phyloP scores from a whole-genome alignment of 2,888 invertebrate species.

The Drosophila pullipes region DNA sequence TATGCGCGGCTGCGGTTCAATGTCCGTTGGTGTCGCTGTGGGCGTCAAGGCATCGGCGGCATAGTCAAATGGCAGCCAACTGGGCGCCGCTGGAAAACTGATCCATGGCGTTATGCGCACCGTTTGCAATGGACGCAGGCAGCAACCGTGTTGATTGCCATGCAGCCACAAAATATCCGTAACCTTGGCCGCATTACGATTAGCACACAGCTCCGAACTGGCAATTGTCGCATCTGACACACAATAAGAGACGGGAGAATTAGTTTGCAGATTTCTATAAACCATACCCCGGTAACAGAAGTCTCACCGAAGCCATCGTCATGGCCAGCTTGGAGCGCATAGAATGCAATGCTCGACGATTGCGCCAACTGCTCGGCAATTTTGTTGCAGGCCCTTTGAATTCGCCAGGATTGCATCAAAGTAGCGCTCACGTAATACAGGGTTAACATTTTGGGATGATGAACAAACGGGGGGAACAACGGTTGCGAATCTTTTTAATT shows the following conservation, averaged over 20 bases:
- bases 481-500: constrained; percentile 8
- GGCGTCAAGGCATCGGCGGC: constrained; percentile 48
- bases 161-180: constrained; percentile 85
- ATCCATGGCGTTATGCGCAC: constrained; percentile 86
- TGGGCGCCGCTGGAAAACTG: constrained; percentile 85
- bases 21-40: constrained; percentile 50
- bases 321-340: constrained; percentile 86
- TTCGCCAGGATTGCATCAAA: constrained; percentile 92
- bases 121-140: constrained; percentile 85
- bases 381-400: constrained; percentile 89
- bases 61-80: constrained; percentile 84
- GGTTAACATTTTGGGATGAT: constrained; percentile 87
- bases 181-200: constrained; percentile 84
- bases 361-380: constrained; percentile 88
- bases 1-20: constrained; percentile 35
- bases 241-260: constrained; percentile 7
- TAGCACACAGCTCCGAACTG: constrained; percentile 84
- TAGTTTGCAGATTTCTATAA: not conserved
- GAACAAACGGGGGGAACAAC: constrained; percentile 1
- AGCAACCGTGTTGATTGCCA: constrained; percentile 84
- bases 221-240: constrained; percentile 79
- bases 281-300: not conserved
- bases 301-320: constrained; percentile 83
- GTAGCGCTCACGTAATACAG: constrained; percentile 94
- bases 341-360: constrained; percentile 88